Evolutionary conservation across 2,113 vertebrate genomes (phyloP).

Genomic region (Corapipo altera): DNA sequence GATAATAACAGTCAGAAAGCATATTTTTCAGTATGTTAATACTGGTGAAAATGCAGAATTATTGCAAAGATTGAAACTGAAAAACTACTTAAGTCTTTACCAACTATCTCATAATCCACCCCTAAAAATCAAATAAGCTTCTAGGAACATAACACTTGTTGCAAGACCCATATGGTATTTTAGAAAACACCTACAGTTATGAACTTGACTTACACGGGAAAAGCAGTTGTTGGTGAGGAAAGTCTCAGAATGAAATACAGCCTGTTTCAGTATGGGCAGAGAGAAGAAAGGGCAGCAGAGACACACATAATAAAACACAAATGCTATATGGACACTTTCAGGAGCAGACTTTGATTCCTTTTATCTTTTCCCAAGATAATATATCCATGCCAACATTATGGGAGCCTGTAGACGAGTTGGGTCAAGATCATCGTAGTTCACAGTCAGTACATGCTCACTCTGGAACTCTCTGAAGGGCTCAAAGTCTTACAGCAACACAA

Average conservation of each 20-base stretch:
- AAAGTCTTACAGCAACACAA: neutral
- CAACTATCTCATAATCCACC: neutral
- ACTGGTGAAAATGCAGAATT: neutral
- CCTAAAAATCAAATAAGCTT: neutral
- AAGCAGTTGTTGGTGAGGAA: neutral
- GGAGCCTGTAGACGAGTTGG: neutral
- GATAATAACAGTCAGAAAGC: neutral
- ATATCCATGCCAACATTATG: neutral
- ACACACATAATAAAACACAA: neutral
- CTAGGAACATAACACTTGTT: neutral
- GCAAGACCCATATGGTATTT: neutral
- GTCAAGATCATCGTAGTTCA: neutral
- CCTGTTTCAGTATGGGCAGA: neutral
- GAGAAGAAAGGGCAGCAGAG: neutral
- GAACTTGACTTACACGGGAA: neutral
- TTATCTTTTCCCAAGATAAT: neutral
- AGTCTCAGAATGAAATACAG: neutral
- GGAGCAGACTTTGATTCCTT: neutral
- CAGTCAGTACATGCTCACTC: neutral
- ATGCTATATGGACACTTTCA: neutral
- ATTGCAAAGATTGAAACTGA: neutral
- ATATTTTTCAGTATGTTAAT: conserved; percentile 3
- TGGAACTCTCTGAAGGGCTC: neutral
- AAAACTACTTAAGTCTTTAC: neutral
- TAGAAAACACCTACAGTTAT: neutral